Base-by-base conservation (phyloP, 64 coral and sea anemone genomes). In the Porites australiensis region DNA sequence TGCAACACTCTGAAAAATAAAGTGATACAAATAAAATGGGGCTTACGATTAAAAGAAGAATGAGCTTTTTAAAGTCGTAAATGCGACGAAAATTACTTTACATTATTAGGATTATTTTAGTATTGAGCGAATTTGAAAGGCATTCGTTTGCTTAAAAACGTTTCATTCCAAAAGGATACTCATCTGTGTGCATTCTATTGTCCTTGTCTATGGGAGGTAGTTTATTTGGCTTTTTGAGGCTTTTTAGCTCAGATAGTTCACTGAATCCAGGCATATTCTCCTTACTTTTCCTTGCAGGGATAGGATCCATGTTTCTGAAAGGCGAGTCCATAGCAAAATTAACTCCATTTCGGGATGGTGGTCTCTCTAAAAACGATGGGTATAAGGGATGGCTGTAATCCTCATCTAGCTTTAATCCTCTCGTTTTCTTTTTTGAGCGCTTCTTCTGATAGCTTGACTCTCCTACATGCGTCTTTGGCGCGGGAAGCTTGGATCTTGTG, bases 171-270 rank as follows among this genome's bases (percentile, higher is more conserved):
- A 16, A 60, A 44, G 59, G 60, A 46, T 50, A 64, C 7, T 83
- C 79, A 48, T 83, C 79, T 48, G 43, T 47, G 14, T 50, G 43
- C 2, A 13, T 19, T 64, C 43, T 64, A 46, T 83, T 83, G 64
- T 83, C 79, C 79, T 83, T 83, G 37, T 83, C 58, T 65, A 83
- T 83, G 18, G 79, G 79, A 50, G 79, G 79, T 49, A 83, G 79
- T 83, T 83, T 83, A 13, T 57, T 78, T 10, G 61, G 79, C 44
- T 83, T 83, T 44, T 66, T 65, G 5, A 83, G 21, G 15, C 79
- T 45, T 18, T 47, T 64, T n/a, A 49, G 64, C 50, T 83, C 79
- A 18, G 59, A 12, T 18, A 4, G 13, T 2, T 83, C 79, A 2
- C 72, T 47, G 14, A 65, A 64, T 7, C 79, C 61, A 3, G 44